Conservation (phyloP, 2,113 vertebrate genomes). For the Thunnus maccoyii region DNA sequence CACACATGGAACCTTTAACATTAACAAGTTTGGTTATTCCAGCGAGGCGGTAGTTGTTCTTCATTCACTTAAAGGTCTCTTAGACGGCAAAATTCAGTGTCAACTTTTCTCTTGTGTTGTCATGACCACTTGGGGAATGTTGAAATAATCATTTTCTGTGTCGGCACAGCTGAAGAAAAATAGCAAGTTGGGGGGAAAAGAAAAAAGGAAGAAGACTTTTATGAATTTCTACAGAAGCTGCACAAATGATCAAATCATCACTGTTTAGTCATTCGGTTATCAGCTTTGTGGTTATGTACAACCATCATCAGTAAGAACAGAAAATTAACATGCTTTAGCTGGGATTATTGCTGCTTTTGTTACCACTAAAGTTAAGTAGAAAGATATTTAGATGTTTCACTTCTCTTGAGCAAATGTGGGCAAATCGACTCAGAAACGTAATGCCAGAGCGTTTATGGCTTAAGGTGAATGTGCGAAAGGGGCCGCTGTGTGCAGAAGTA, state of each 20-base stretch:
- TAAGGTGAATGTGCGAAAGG: constrained; percentile 67
- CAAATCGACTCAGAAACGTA: background rate
- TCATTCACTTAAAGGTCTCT: background rate
- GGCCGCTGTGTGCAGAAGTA: constrained; percentile 76
- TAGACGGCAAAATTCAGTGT: background rate
- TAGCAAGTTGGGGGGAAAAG: background rate
- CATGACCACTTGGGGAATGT: background rate
- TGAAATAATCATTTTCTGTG: background rate
- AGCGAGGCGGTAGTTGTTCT: background rate
- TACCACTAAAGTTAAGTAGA: background rate
- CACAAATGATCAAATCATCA: background rate
- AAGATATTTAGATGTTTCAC: background rate
- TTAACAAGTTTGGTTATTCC: background rate
- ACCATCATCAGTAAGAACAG: no score
- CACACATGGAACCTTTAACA: constrained; percentile 45
- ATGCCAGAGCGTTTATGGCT: background rate
- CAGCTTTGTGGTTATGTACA: no score
- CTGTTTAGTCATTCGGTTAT: no score
- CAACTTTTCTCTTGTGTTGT: background rate
- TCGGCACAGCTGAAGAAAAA: background rate
- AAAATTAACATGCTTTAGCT: background rate
- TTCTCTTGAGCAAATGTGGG: background rate
- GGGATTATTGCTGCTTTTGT: background rate
- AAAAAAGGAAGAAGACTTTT: no score
- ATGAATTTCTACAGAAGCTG: no score